A percentile compares a stretch with the other conserved stretches of the same genome.
Evolutionary conservation across 2,797 vertebrate genomes (phyloP).

Genomic region (Eidolon dupreanum): DNA sequence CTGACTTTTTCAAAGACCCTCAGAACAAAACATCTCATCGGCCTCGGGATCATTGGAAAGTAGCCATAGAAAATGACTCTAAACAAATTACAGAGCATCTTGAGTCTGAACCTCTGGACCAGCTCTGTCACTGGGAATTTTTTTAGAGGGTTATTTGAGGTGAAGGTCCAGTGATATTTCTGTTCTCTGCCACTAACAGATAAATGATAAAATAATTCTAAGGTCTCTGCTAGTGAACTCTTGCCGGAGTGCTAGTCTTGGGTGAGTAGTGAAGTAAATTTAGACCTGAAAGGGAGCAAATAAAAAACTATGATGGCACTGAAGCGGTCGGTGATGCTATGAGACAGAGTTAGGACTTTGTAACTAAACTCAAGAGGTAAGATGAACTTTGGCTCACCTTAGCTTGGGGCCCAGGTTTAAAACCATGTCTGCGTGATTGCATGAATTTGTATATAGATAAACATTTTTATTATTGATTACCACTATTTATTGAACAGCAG

Average conservation of each 20-base stretch:
- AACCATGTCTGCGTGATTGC: neutral
- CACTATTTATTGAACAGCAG: neutral
- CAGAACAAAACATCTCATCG: slow-evolving; percentile 33
- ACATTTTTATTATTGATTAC: neutral
- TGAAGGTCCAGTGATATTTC: slow-evolving; percentile 61
- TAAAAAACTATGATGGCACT: slow-evolving; percentile 19
- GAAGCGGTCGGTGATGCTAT: slow-evolving; percentile 10
- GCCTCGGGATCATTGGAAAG: neutral
- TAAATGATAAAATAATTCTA: slow-evolving; percentile 86
- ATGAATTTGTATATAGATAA: neutral
- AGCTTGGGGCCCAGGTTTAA: neutral
- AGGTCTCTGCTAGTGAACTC: slow-evolving; percentile 81
- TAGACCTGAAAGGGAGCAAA: slow-evolving; percentile 52
- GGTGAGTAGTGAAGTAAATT: slow-evolving; percentile 36
- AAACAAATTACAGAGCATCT: slow-evolving; percentile 56
- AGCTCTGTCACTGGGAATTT: neutral
- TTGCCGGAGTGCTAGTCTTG: slow-evolving; percentile 51
- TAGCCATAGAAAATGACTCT: slow-evolving; percentile 29
- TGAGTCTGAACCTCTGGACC: slow-evolving; percentile 22
- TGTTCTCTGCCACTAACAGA: slow-evolving; percentile 83
- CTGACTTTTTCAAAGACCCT: neutral
- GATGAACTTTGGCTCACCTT: neutral
- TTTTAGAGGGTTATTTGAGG: slow-evolving; percentile 64
- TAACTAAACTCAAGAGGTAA: neutral
- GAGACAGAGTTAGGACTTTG: neutral